Evolutionary conservation across 2,113 vertebrate species (phyloP), one percentile per base, ranked within the genome.

Genomic region (Oryctolagus cuniculus): DNA sequence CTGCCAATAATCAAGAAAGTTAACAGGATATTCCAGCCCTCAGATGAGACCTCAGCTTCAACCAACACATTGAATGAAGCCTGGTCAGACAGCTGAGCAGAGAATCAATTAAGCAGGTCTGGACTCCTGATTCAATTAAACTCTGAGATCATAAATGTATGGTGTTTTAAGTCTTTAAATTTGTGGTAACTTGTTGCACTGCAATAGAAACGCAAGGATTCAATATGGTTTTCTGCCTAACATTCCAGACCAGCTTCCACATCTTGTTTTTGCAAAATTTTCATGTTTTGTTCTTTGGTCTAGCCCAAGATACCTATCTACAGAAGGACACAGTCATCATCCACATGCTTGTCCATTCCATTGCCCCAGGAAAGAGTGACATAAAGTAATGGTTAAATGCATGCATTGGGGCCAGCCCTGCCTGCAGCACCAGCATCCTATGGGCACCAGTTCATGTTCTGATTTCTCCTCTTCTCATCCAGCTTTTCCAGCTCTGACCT

Each of bases 231-330:
- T 55, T 16, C 13, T 82, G 29, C 9, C n/a, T 69, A 15, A 3
- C 27, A 82, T 73, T 93, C 10, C 44, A 69, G 22, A 94, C 19
- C 13, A 44, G 5, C 12, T 27, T 92, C 31, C 17, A 55, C 29
- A 74, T 80, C 58, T 69, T 80, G 3, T 70, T 79, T 94, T 38
- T 58, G 21, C 24, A 51, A 91, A 78, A 55, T 22, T n/a, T 1
- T 67, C 27, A 74, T 93, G 10, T 64, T 77, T 53, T 87, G 69
- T 3, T 87, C 44, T 89, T 95, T 91, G 49, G n/a, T 73, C 7
- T 83, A 89, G 22, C 36, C 73, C 58, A 67, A 69, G 36, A 36
- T 12, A 80, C 58, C 6, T 88, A 25, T 85, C 63, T 75, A 29
- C 21, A 27, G 12, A 77, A 73, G 29, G 25, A 72, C 10, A 51